A percentile compares a stretch with the other conserved stretches of the same genome.
Conservation (phyloP, 2,113 vertebrate genomes). For the Agapornis roseicollis region DNA sequence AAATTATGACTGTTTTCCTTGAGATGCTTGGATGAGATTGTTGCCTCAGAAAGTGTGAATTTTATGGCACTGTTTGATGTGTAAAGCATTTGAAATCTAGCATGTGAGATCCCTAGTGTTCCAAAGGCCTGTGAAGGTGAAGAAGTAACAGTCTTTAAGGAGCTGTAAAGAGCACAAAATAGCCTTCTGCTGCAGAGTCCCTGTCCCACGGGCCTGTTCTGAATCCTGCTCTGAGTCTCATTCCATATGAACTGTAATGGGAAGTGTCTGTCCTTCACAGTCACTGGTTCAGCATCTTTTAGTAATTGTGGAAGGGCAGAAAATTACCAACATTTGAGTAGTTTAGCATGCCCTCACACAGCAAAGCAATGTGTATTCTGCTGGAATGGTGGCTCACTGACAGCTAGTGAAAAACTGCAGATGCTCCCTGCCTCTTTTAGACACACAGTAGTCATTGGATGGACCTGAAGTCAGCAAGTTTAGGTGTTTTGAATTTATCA, state of each 20-base stretch:
- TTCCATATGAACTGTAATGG: neutral
- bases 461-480: neutral
- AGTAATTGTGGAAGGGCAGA: neutral
- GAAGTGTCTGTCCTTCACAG: neutral
- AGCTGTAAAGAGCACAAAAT: neutral
- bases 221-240: neutral
- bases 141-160: neutral
- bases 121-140: neutral
- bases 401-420: neutral
- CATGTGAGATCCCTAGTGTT: neutral
- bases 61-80: neutral
- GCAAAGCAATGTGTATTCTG: neutral
- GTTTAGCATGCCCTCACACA: neutral
- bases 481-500: neutral
- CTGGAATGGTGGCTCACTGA: neutral
- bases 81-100: neutral
- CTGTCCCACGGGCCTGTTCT: fast-evolving
- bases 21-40: neutral
- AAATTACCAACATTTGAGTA: neutral
- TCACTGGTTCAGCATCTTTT: too few species aligned
- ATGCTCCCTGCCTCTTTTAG: neutral
- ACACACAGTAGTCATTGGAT: neutral
- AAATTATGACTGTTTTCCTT: neutral
- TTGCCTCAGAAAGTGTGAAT: neutral
- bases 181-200: neutral